Evolutionary conservation across 64 coral and sea anemone species (phyloP), one percentile per base, ranked within the genome.

Genomic region (Trachythela sp.): DNA sequence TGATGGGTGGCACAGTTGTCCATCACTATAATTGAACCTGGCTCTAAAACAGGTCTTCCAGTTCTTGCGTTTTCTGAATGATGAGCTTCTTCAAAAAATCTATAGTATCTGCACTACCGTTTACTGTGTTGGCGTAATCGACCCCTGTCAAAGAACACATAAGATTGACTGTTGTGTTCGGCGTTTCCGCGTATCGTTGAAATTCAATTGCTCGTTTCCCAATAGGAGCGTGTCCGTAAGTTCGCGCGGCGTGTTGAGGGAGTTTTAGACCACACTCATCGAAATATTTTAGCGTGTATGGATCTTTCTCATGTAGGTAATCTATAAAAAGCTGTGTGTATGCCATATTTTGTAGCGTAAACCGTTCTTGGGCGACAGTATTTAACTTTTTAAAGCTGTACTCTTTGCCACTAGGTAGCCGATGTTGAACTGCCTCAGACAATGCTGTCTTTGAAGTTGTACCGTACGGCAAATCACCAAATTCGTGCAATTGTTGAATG

Each of bases 311-410:
- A 72, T n/a, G n/a, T n/a, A n/a, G n/a, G n/a, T n/a, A n/a, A n/a
- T n/a, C n/a, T n/a, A n/a, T n/a, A n/a, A n/a, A n/a, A n/a, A n/a
- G n/a, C n/a, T n/a, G n/a, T n/a, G n/a, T n/a, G n/a, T n/a, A n/a
- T n/a, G n/a, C n/a, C 68, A 72, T 72, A 72, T 1, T 72, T 72
- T 72, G 68, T 30, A 72, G 14, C 11, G 68, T 72, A 26, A 72
- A 72, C 9, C 68, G 17, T 35, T 72, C 68, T 72, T 72, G 68
- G n/a, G 68, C 68, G 24, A 72, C 32, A 35, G 29, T 35, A 72
- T 72, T 72, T 72, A 72, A 72, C 68, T 72, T 72, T 72, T 72
- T 72, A 35, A 24, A 72, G 32, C 68, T 72, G 32, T 30, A 72
- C 24, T 72, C 68, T 72, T 52, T 52, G 49, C 68, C 68, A 22